Conservation (phyloP, 2,113 vertebrate genomes). For the Catharus fuscescens region DNA sequence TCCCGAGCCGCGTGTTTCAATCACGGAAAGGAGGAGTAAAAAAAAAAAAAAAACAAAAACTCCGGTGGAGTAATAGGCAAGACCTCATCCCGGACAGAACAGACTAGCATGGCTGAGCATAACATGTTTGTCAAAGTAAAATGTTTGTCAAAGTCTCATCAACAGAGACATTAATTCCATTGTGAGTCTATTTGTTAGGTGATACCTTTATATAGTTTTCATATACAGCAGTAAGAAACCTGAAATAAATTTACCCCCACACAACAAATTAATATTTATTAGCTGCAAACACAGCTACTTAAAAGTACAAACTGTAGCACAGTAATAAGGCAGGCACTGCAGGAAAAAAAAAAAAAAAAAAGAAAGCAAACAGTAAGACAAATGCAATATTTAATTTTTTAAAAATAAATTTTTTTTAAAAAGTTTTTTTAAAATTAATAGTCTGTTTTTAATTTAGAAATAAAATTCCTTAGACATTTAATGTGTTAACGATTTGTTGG, state of each 20-base stretch:
- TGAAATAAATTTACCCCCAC: neutral
- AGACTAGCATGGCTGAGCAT: neutral
- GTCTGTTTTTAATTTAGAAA: neutral
- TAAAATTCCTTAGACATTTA: neutral
- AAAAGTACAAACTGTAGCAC: neutral
- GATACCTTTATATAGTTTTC: neutral
- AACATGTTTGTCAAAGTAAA: neutral
- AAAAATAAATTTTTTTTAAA: too few relatives aligned
- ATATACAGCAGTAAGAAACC: neutral
- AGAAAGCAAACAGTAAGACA: neutral
- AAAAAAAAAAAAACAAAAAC: too few relatives aligned
- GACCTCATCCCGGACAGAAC: neutral
- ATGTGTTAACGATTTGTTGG: neutral
- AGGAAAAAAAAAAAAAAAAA: neutral
- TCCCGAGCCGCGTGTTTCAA: rapidly evolving
- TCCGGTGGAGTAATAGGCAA: rapidly evolving
- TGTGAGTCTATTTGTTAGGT: neutral
- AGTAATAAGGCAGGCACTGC: neutral
- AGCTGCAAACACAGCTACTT: neutral
- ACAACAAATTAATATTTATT: neutral
- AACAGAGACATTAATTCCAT: neutral
- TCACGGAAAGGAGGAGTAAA: neutral
- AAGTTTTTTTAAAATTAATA: neutral
- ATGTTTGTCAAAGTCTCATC: neutral
- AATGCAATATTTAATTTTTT: neutral